These are phyloP conservation scores for Pomatorhinus ruficollis DNA, from an alignment of 2,113 vertebrate species.

Conservation along the genomic window DNA sequence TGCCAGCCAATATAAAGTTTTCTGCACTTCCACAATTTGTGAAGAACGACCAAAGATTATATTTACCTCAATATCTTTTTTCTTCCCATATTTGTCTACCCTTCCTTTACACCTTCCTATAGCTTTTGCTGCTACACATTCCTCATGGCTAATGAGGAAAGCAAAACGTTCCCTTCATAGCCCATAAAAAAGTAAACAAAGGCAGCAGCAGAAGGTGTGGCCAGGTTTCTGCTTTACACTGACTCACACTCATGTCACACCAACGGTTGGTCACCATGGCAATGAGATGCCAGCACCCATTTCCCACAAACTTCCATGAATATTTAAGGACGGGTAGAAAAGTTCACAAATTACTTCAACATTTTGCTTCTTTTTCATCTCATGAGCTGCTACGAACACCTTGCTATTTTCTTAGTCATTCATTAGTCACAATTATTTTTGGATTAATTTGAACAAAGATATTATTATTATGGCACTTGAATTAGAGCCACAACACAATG, in stretches of 20 bases:
- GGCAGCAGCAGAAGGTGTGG: background rate
- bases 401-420: background rate
- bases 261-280: background rate
- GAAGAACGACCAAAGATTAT: background rate
- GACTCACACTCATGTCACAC: background rate
- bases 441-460: background rate
- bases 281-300: background rate
- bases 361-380: background rate
- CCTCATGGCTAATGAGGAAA: background rate
- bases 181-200: background rate
- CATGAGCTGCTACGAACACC: rapidly evolving
- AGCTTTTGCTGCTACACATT: background rate
- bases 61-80: background rate
- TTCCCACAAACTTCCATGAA: background rate
- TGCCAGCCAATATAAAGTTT: background rate
- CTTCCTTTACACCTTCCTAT: background rate
- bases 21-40: background rate
- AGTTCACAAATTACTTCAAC: background rate
- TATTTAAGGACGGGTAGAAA: background rate
- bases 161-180: background rate
- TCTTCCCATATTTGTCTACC: background rate
- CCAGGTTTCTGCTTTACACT: background rate
- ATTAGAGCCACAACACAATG: background rate
- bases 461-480: background rate
- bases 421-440: background rate